Conservation (phyloP, 2,113 vertebrate genomes). For the Cisticola juncidis region DNA sequence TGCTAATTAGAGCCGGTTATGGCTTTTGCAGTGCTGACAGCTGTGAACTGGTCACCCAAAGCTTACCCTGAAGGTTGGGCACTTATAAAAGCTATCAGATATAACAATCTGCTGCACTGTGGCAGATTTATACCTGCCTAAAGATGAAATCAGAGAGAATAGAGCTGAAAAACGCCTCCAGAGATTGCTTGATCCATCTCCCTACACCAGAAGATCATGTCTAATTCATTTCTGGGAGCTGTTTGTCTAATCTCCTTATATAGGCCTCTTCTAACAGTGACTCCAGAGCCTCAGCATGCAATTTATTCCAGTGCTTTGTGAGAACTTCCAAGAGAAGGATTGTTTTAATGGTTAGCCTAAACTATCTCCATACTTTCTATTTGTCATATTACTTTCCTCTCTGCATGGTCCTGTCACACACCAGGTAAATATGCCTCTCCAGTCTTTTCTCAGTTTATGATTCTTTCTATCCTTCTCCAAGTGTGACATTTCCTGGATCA, state of each 20-base stretch:
- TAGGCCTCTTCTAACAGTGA: neutral
- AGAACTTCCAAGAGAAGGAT: neutral
- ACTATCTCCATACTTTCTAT: neutral
- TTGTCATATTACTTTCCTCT: neutral
- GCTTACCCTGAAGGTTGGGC: neutral
- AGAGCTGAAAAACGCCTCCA: neutral
- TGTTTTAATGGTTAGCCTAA: neutral
- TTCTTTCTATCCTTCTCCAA: neutral
- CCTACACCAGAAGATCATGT: neutral
- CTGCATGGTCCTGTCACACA: neutral
- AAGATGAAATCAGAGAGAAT: neutral
- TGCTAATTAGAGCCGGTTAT: neutral
- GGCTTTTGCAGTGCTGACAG: neutral
- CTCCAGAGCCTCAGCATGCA: neutral
- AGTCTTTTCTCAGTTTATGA: neutral
- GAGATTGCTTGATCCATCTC: neutral
- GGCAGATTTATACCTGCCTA: neutral
- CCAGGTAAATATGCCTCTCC: neutral
- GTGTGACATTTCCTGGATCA: neutral
- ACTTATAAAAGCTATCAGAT: slow-evolving; percentile 7
- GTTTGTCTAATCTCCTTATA: neutral
- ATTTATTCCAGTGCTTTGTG: neutral
- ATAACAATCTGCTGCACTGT: neutral
- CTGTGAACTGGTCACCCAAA: slow-evolving; percentile 11
- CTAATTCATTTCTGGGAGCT: neutral